phyloP scores from a whole-genome alignment of 2,113 vertebrate species.

The Xenopus laevis region DNA sequence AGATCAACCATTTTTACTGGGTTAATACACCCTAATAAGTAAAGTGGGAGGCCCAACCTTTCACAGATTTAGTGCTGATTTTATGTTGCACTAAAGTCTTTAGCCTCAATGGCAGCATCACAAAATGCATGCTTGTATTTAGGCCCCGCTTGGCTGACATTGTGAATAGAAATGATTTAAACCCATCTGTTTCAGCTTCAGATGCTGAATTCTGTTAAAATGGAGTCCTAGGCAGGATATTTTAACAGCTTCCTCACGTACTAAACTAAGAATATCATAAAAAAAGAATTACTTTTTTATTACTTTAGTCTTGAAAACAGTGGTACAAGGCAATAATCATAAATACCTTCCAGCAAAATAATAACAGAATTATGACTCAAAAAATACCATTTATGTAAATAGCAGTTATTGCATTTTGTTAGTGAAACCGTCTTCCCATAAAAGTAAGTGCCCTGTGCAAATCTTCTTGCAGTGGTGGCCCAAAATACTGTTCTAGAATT shows the following conservation, averaged over 20 bases:
- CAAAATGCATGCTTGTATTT: too few relatives aligned
- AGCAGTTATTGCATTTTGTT: constrained; percentile 32
- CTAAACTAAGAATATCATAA: constrained; percentile 14
- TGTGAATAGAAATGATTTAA: too few relatives aligned
- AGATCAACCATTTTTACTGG: too few relatives aligned
- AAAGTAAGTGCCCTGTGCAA: constrained; percentile 25
- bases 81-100: too few relatives aligned
- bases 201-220: background rate
- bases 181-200: background rate
- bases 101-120: too few relatives aligned
- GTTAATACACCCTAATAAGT: too few relatives aligned
- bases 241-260: constrained; percentile 9
- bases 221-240: constrained; percentile 7
- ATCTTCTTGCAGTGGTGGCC: constrained; percentile 24
- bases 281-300: constrained; percentile 34
- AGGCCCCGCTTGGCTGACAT: too few relatives aligned
- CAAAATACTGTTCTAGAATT: constrained; percentile 30
- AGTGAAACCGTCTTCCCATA: constrained; percentile 25
- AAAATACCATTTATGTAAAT: constrained; percentile 19
- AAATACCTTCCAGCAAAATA: constrained; percentile 32
- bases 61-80: too few relatives aligned
- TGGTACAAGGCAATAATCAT: constrained; percentile 21
- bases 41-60: too few relatives aligned
- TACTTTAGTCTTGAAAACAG: constrained; percentile 19
- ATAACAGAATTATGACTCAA: constrained; percentile 20